These are phyloP conservation scores for Microplitis deprimator DNA, from an alignment of 2,888 invertebrate genomes.

Conservation along the genomic window DNA sequence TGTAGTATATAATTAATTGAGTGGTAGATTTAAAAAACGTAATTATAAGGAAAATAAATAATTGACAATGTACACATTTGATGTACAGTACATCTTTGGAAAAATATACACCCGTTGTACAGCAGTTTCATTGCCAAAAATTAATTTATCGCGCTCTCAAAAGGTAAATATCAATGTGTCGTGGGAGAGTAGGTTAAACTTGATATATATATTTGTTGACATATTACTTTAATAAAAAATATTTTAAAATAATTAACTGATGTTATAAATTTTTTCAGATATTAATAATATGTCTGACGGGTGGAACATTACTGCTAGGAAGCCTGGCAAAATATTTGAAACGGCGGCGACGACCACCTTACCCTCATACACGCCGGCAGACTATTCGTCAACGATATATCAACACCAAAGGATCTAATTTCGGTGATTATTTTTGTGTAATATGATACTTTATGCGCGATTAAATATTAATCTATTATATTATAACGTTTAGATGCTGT, in stretches of 20 bases:
- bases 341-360: conserved; percentile 73
- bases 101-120: conserved; percentile 59
- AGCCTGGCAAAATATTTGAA: conserved; percentile 86
- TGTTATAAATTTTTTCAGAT: conserved; percentile 72
- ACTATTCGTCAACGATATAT: conserved; percentile 63
- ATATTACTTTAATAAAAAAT: conserved; percentile 20
- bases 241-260: not conserved
- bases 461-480: not conserved
- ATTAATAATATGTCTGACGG: conserved; percentile 81
- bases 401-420: conserved; percentile 65
- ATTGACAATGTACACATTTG: conserved; percentile 58
- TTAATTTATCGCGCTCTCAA: conserved; percentile 79
- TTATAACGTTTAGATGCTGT: conserved; percentile 58
- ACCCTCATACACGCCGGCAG: conserved; percentile 61
- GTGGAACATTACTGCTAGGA: conserved; percentile 87
- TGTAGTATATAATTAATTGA: not conserved
- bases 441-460: not conserved
- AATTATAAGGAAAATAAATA: not conserved
- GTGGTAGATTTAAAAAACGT: not conserved
- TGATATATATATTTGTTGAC: conserved; percentile 25
- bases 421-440: conserved; percentile 58
- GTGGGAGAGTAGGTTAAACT: conserved; percentile 40
- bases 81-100: conserved; percentile 60
- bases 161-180: conserved; percentile 74
- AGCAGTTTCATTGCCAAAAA: conserved; percentile 60